Percentiles rank a stretch among this genome's conserved stretches.
Evolutionary conservation across 2,113 vertebrate species (phyloP).

Genomic region (Nestor notabilis): DNA sequence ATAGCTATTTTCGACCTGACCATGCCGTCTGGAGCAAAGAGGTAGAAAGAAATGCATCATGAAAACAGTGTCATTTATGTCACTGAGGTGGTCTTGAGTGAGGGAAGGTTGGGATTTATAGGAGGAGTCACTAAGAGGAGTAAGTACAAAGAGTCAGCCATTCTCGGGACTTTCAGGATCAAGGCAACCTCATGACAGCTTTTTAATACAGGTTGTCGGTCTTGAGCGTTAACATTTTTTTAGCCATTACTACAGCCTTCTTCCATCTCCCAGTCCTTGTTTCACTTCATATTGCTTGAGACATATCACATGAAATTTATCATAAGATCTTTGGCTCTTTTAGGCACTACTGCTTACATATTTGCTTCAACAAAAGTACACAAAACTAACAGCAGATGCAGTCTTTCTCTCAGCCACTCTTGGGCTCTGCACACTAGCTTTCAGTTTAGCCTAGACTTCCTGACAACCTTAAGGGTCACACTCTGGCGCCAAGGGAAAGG

Average conservation of each 20-base stretch:
- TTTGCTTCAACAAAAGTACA: background rate
- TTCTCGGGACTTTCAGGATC: background rate
- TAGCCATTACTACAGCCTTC: background rate
- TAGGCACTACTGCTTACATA: background rate
- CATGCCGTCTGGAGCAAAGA: background rate
- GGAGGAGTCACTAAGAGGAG: background rate
- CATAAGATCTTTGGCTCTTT: background rate
- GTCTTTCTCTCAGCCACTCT: background rate
- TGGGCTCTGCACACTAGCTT: background rate
- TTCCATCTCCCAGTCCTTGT: background rate
- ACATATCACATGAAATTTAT: background rate
- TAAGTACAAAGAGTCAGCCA: background rate
- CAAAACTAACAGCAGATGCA: background rate
- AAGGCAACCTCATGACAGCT: background rate
- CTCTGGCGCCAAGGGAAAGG: background rate
- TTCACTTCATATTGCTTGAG: background rate
- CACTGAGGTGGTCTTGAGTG: background rate
- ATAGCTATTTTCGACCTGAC: background rate
- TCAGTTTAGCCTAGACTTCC: conserved; percentile 4
- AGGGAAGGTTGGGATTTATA: background rate
- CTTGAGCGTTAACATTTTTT: background rate
- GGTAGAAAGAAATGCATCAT: background rate
- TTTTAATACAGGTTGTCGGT: background rate
- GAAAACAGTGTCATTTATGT: background rate
- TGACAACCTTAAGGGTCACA: background rate